Percentiles rank a stretch among this genome's conserved stretches.
phyloP scores from a whole-genome alignment of 2,797 vertebrate genomes.

The Lemur catta region DNA sequence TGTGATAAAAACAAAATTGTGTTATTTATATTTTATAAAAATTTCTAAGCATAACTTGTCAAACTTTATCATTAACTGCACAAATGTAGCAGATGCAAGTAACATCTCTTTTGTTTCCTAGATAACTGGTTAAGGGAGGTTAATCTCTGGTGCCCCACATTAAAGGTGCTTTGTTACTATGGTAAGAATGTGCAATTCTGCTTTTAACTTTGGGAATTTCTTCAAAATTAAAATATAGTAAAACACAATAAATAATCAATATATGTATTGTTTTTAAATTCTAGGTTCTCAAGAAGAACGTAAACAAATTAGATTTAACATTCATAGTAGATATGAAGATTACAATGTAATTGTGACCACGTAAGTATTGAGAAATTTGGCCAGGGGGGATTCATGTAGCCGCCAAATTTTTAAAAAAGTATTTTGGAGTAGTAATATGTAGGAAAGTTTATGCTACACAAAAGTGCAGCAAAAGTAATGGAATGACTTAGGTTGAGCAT shows the following conservation, averaged over 20 bases:
- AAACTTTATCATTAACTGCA: not conserved
- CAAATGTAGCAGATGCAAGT: not conserved
- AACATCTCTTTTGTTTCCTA: slow-evolving; percentile 76
- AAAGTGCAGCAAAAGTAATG: not conserved
- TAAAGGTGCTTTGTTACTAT: slow-evolving; percentile 94
- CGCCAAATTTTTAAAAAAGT: not conserved
- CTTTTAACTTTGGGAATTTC: slow-evolving; percentile 8
- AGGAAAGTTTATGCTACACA: not conserved
- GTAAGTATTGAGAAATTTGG: slow-evolving; percentile 86
- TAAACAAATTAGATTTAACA: slow-evolving; percentile 91
- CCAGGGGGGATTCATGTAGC: not conserved
- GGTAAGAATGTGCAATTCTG: slow-evolving; percentile 85
- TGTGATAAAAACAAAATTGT: not conserved
- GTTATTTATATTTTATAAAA: not conserved
- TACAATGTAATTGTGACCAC: slow-evolving; percentile 96
- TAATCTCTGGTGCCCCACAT: slow-evolving; percentile 93
- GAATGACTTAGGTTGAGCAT: not conserved
- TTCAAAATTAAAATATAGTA: slow-evolving; percentile 8
- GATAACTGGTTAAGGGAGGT: slow-evolving; percentile 99
- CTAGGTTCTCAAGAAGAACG: slow-evolving; percentile 94
- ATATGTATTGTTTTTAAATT: slow-evolving; percentile 23
- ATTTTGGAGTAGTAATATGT: not conserved
- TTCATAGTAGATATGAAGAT: slow-evolving; percentile 87
- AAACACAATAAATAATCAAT: not conserved
- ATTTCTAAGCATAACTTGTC: not conserved